Base-by-base conservation (phyloP, 2,113 vertebrate species). In the Lycaon pictus region DNA sequence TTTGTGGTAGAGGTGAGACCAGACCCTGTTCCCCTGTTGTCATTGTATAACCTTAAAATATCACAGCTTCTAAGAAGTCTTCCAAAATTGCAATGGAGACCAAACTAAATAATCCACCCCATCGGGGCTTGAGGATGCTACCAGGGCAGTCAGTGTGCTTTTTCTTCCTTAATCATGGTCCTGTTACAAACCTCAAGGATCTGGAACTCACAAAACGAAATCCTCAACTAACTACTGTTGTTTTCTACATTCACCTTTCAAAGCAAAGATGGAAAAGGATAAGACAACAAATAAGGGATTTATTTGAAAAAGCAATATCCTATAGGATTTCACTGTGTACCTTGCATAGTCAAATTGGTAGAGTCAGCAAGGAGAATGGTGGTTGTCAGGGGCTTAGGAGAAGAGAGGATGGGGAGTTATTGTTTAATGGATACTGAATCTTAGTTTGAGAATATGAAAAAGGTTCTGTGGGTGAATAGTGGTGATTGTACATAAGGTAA, bases 181-280 rank as follows among this genome's bases (percentile, higher is more conserved):
- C 35, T 76, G 0, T 76, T 3, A 2, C 27, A 27, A 43, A 62
- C 37, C 37, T 86, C 48, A n/a, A 55, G 9, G 23, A 92, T 37
- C 53, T 83, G 5, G 25, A 71, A 74, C 80, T 65, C 43, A 67
- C 27, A 53, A 20, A 60, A 22, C 43, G 27, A 83, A 84, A 67
- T 83, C 58, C 43, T 63, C 83, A 92, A 5, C 20, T 69, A 94
- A 72, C 43, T 84, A 27, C 16, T 35, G 37, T 55, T 96, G 27
- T 79, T 55, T 63, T 81, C 62, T 53, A 13, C 19, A 74, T 1
- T 53, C 74, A 63, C 5, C 11, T 43, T 89, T 79, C 65, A 87
- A 92, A 95, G 58, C 43, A 83, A 79, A 76, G 32, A 55, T 32
- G 27, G 74, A 92, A 93, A 97, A 65, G 23, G 11, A 35, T 43